phyloP scores from a whole-genome alignment of 2,797 vertebrate species.

The Chaetophractus vellerosus region DNA sequence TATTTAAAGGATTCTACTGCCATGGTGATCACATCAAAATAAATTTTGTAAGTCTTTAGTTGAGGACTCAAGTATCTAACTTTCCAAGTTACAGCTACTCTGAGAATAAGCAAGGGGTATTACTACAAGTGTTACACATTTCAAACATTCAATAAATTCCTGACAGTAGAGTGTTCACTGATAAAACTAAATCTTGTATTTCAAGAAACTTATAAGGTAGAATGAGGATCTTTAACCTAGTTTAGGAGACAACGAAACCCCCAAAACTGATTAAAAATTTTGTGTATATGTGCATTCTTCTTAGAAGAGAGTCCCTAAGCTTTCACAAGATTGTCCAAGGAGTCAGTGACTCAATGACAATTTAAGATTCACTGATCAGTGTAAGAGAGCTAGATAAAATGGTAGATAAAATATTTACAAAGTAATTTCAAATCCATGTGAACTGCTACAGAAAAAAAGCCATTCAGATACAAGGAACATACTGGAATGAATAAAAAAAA shows the following conservation, averaged over 20 bases:
- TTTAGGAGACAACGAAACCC: neutral
- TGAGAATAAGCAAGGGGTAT: neutral
- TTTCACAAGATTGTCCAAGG: neutral
- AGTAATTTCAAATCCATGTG: slow-evolving; percentile 29
- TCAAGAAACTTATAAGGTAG: slow-evolving; percentile 44
- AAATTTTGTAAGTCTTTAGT: slow-evolving; percentile 7
- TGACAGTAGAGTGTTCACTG: neutral
- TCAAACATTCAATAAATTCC: slow-evolving; percentile 54
- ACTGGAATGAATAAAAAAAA: slow-evolving; percentile 17
- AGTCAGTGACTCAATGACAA: neutral
- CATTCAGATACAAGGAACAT: slow-evolving; percentile 2
- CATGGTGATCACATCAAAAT: slow-evolving; percentile 9
- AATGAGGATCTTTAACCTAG: neutral
- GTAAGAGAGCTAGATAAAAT: slow-evolving; percentile 45
- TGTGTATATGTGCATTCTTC: neutral
- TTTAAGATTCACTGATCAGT: neutral
- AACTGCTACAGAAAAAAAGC: slow-evolving; percentile 45
- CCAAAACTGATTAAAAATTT: slow-evolving; percentile 7
- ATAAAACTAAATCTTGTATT: slow-evolving; percentile 50
- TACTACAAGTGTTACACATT: neutral
- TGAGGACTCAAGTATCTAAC: slow-evolving; percentile 45
- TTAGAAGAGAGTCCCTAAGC: neutral
- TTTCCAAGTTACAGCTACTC: slow-evolving; percentile 6
- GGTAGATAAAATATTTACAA: neutral
- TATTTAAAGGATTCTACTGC: neutral